These are phyloP conservation scores for Hydrocynus forskahlii DNA, from an alignment of 2,797 vertebrate genomes.

Conservation along the genomic window DNA sequence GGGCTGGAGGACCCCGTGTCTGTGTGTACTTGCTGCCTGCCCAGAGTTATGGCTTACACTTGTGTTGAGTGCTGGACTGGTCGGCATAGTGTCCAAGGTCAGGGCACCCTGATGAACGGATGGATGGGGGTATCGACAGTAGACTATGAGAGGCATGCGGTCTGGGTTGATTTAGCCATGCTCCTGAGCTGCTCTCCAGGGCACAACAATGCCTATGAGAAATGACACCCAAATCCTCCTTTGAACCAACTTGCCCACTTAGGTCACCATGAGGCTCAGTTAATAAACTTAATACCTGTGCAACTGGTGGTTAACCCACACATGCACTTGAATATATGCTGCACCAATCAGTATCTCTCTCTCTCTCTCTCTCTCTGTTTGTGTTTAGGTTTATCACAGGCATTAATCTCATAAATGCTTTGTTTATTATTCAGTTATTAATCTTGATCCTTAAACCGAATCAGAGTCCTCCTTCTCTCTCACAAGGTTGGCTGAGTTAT, in stretches of 20 bases:
- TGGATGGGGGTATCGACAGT: constrained; percentile 22
- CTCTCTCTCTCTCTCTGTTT: not conserved
- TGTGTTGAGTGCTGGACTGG: constrained; percentile 25
- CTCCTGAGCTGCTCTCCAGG: constrained; percentile 43
- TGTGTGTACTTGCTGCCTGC: constrained; percentile 20
- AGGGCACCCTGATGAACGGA: constrained; percentile 22
- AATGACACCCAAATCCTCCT: constrained; percentile 50
- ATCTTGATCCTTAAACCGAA: not conserved
- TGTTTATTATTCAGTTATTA: not conserved
- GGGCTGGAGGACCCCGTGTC: not conserved
- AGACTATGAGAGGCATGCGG: constrained; percentile 54
- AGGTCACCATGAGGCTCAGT: constrained; percentile 53
- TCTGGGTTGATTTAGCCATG: constrained; percentile 53
- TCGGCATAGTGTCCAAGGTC: constrained; percentile 50
- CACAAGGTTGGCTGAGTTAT: no score
- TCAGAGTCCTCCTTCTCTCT: no score
- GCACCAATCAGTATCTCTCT: constrained; percentile 18
- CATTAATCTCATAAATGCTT: not conserved
- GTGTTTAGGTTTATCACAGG: constrained; percentile 19
- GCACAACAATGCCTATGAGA: constrained; percentile 45
- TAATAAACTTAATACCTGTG: constrained; percentile 82
- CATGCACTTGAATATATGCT: constrained; percentile 3
- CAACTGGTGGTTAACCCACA: constrained; percentile 73
- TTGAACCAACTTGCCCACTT: constrained; percentile 44
- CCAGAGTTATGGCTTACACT: constrained; percentile 25